phyloP scores from a whole-genome alignment of 2,888 invertebrate genomes.

The Polydrusus pterygomalis region DNA sequence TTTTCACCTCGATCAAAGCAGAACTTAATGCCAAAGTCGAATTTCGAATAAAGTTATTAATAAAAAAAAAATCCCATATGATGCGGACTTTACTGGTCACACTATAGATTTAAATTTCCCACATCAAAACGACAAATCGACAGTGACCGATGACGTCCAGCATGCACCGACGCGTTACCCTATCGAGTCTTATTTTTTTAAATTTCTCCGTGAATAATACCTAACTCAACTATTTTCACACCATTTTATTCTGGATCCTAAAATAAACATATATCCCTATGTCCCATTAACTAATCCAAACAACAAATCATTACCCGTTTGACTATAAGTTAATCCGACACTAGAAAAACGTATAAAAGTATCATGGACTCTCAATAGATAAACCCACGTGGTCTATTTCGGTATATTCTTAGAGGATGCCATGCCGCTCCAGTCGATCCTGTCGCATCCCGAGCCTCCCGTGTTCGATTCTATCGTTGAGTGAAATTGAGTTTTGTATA shows the following conservation, averaged over 20 bases:
- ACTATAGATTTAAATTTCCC: too few species aligned
- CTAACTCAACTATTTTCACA: too few species aligned
- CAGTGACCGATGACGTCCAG: too few species aligned
- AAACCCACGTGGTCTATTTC: conserved; percentile 48
- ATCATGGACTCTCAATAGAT: conserved; percentile 40
- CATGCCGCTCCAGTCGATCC: conserved; percentile 39
- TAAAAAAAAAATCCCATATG: too few species aligned
- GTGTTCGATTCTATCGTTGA: conserved; percentile 25
- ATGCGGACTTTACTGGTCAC: too few species aligned
- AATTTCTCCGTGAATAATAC: too few species aligned
- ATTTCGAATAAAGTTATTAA: too few species aligned
- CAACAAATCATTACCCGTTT: neutral
- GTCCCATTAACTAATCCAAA: neutral
- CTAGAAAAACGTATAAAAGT: conserved; percentile 40
- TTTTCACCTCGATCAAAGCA: too few species aligned
- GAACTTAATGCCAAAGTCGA: too few species aligned
- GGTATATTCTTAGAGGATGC: conserved; percentile 48
- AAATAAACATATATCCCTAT: conserved; percentile 4
- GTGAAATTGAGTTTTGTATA: conserved; percentile 6
- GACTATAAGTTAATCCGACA: conserved; percentile 21
- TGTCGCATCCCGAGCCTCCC: conserved; percentile 36
- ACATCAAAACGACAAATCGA: too few species aligned
- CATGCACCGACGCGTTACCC: too few species aligned
- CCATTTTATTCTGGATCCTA: neutral
- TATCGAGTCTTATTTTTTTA: too few species aligned